These are phyloP conservation scores for Campoletis sonorensis DNA, from an alignment of 1,140 invertebrate genomes.

Conservation along the genomic window DNA sequence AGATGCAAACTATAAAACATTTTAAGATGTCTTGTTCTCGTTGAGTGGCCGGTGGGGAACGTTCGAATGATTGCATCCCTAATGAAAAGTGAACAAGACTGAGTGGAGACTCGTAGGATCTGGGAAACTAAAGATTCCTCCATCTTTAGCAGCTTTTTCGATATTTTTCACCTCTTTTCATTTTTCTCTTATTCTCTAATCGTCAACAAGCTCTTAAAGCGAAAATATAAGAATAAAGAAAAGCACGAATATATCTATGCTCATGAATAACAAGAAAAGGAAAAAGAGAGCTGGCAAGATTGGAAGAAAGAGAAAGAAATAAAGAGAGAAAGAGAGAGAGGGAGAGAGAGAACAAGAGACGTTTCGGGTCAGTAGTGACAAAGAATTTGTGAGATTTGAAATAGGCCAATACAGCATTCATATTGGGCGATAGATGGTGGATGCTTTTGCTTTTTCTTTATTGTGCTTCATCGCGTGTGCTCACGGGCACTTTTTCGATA, in stretches of 20 bases:
- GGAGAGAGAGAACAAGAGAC: background rate
- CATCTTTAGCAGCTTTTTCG: background rate
- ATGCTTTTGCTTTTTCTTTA: slow-evolving; percentile 3
- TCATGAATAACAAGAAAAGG: background rate
- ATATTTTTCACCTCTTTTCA: background rate
- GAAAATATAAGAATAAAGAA: background rate
- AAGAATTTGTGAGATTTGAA: slow-evolving; percentile 32
- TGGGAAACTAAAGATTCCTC: slow-evolving; percentile 4
- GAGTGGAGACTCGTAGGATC: background rate
- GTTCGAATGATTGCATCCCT: slow-evolving; percentile 23
- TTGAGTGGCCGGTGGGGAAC: background rate
- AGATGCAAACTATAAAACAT: background rate
- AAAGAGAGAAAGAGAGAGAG: no score
- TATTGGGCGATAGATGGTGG: slow-evolving; percentile 10
- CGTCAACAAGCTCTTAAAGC: background rate
- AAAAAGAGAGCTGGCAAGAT: background rate
- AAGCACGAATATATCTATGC: background rate
- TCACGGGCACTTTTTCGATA: background rate
- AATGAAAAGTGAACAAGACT: slow-evolving; percentile 33
- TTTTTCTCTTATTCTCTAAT: background rate
- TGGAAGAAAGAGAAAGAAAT: background rate
- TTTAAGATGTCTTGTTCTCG: background rate
- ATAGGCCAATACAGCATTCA: background rate
- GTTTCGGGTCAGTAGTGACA: background rate
- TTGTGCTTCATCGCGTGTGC: background rate